Conservation (phyloP, 2,113 vertebrate species). For the Nestor notabilis region DNA sequence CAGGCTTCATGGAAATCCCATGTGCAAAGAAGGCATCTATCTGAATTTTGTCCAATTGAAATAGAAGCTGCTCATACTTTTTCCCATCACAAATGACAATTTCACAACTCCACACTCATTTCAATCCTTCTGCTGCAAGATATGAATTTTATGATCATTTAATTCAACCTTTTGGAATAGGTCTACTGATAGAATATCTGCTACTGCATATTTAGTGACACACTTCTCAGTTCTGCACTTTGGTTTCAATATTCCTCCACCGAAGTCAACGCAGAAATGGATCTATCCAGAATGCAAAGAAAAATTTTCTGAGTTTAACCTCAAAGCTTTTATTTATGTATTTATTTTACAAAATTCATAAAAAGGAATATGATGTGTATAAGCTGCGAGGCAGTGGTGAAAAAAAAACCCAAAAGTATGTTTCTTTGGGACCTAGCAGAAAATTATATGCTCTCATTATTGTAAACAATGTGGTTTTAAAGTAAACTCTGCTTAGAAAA, state of each 20-base stretch:
- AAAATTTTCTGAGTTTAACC: background rate
- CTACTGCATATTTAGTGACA: background rate
- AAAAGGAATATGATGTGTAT: background rate
- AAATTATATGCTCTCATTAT: background rate
- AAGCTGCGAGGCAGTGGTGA: background rate
- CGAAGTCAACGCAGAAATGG: background rate
- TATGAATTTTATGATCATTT: background rate
- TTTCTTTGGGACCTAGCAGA: background rate
- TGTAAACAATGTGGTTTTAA: background rate
- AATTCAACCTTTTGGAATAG: background rate
- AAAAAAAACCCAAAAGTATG: background rate
- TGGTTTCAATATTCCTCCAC: background rate
- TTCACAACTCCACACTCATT: background rate
- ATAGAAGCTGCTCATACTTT: background rate
- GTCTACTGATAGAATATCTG: background rate
- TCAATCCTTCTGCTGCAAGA: background rate
- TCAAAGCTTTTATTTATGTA: background rate
- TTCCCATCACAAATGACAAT: background rate
- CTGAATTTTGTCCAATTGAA: background rate
- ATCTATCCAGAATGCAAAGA: background rate
- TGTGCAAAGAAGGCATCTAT: background rate
- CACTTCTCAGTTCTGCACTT: background rate
- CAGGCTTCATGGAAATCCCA: background rate
- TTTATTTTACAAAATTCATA: background rate
- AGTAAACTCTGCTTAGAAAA: background rate